Evolutionary conservation across 1,140 invertebrate species (phyloP).

Genomic region (Parapsyche elsis): DNA sequence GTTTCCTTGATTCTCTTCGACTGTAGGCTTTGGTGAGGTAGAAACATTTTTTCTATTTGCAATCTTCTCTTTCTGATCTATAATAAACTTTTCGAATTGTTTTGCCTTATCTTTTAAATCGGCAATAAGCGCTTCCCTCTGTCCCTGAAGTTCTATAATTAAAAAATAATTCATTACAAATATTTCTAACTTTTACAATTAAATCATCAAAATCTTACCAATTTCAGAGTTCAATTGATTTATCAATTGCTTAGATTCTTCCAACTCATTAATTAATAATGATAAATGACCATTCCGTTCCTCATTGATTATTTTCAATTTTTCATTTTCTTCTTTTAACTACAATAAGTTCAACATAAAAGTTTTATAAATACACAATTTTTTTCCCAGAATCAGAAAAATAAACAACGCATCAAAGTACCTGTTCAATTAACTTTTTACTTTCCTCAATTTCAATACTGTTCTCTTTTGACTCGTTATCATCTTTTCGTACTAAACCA

Average conservation of each 20-base stretch:
- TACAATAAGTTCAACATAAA: constrained; percentile 35
- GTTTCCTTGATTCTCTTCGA: constrained; percentile 13
- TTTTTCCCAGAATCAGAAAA: constrained; percentile 14
- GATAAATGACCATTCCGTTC: constrained; percentile 44
- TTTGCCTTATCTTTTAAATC: constrained; percentile 68
- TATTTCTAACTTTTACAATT: neutral
- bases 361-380: neutral
- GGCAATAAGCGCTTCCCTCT: constrained; percentile 65
- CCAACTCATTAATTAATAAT: constrained; percentile 37
- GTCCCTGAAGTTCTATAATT: constrained; percentile 61
- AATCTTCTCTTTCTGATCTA: constrained; percentile 55
- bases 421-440: constrained; percentile 11
- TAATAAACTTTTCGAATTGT: constrained; percentile 68
- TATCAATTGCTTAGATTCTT: constrained; percentile 45
- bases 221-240: constrained; percentile 49
- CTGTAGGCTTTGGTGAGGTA: constrained; percentile 38
- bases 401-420: neutral
- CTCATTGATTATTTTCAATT: constrained; percentile 39
- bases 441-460: neutral
- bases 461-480: neutral
- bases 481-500: neutral
- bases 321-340: constrained; percentile 47
- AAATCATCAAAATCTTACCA: constrained; percentile 34
- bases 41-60: constrained; percentile 44
- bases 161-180: neutral